Percentiles rank a stretch among this genome's conserved stretches.
phyloP scores from a whole-genome alignment of 2,797 vertebrate species.

The Acrossocheilus fasciatus region DNA sequence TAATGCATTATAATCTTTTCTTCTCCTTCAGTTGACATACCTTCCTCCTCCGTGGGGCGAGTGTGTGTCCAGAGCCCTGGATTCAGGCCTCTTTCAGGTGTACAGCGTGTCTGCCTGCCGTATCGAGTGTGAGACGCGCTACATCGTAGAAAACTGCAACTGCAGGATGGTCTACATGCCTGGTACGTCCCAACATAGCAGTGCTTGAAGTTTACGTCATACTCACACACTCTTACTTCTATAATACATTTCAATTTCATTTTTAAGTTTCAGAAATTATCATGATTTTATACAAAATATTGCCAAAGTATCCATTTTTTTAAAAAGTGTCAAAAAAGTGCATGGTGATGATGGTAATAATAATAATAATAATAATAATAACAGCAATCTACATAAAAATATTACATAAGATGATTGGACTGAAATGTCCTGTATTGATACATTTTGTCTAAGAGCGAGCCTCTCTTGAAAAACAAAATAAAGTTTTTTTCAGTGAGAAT shows the following conservation, averaged over 20 bases:
- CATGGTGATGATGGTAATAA: neutral
- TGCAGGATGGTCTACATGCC: slow-evolving; percentile 99
- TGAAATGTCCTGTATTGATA: neutral
- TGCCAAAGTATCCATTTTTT: too few species aligned
- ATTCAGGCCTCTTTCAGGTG: slow-evolving; percentile 93
- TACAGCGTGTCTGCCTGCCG: slow-evolving; percentile 97
- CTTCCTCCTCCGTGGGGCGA: slow-evolving; percentile 97
- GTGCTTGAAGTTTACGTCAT: neutral
- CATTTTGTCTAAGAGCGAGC: neutral
- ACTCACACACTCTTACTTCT: neutral
- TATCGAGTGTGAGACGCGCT: slow-evolving; percentile 97
- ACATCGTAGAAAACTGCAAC: slow-evolving; percentile 98
- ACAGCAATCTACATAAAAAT: neutral
- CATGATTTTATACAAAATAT: neutral
- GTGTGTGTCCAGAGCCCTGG: slow-evolving; percentile 89
- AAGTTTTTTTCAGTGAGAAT: neutral
- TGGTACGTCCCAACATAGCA: slow-evolving; percentile 74
- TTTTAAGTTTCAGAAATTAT: neutral
- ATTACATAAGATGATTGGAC: neutral
- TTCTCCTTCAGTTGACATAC: slow-evolving; percentile 87
- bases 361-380: neutral
- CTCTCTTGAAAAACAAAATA: too few species aligned
- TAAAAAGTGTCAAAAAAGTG: neutral
- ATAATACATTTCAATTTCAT: neutral
- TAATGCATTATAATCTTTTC: neutral